Percentiles rank a stretch among this genome's conserved stretches.
Evolutionary conservation across 1,140 invertebrate genomes (phyloP).

Genomic region (Amphibalanus amphitrite): DNA sequence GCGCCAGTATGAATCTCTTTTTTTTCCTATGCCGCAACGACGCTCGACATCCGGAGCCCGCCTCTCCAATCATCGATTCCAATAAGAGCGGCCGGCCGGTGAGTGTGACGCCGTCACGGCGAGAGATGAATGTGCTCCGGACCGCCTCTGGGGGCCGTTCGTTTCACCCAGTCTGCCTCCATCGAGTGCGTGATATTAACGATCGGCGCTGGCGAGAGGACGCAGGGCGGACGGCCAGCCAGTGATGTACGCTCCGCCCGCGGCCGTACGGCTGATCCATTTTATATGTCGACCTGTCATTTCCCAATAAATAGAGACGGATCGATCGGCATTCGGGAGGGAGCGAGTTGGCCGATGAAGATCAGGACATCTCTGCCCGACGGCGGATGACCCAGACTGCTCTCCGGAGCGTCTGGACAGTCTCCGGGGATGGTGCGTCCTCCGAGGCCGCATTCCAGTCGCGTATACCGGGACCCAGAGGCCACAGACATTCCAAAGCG

Average conservation of each 20-base stretch:
- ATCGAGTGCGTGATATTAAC: slow-evolving; percentile 1
- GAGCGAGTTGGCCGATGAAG: not conserved
- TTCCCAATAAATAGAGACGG: not conserved
- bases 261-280: not conserved
- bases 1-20: too few species aligned
- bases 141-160: not conserved
- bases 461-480: too few species aligned
- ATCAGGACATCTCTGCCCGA: not conserved
- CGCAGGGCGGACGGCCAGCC: not conserved
- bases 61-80: not conserved
- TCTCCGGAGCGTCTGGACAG: not conserved
- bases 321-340: not conserved
- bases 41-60: too few species aligned
- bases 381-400: not conserved
- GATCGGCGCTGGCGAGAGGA: not conserved
- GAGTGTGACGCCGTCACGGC: not conserved
- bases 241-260: not conserved
- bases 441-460: not conserved
- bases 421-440: not conserved
- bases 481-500: too few species aligned
- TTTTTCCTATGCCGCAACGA: too few species aligned
- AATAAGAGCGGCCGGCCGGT: not conserved
- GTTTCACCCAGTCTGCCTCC: not conserved
- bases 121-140: not conserved
- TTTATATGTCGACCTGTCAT: not conserved